phyloP scores from a whole-genome alignment of 2,888 invertebrate genomes.

The Labia minor region DNA sequence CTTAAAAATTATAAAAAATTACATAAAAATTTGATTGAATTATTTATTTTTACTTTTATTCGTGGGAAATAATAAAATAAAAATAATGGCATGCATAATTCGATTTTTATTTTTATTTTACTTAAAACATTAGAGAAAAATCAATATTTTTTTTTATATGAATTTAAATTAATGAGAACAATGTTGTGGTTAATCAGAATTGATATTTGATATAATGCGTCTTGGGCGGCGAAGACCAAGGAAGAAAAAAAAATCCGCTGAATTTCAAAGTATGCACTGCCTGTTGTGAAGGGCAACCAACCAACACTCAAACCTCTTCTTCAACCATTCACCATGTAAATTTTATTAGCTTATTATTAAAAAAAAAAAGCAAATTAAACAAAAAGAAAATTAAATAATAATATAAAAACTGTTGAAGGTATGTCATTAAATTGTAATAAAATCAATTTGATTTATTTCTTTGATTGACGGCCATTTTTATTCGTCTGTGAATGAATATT shows the following conservation, averaged over 20 bases:
- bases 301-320: neutral
- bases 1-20: no score
- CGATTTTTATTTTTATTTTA: no score
- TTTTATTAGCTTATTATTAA: constrained; percentile 1
- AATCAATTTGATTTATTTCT: constrained; percentile 8
- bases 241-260: neutral
- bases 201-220: no score
- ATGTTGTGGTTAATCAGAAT: no score
- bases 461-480: constrained; percentile 1
- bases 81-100: no score
- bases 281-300: neutral
- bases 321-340: neutral
- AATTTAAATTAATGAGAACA: no score
- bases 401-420: neutral
- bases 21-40: no score
- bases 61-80: no score
- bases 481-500: neutral
- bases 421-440: constrained; percentile 8
- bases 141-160: no score
- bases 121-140: no score
- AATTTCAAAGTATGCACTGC: constrained; percentile 1
- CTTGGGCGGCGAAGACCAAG: neutral
- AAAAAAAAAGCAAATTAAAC: no score
- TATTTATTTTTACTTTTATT: no score
- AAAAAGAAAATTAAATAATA: neutral